These are phyloP conservation scores for Lacerta viridis DNA, from an alignment of 2,797 vertebrate genomes.

Conservation along the genomic window DNA sequence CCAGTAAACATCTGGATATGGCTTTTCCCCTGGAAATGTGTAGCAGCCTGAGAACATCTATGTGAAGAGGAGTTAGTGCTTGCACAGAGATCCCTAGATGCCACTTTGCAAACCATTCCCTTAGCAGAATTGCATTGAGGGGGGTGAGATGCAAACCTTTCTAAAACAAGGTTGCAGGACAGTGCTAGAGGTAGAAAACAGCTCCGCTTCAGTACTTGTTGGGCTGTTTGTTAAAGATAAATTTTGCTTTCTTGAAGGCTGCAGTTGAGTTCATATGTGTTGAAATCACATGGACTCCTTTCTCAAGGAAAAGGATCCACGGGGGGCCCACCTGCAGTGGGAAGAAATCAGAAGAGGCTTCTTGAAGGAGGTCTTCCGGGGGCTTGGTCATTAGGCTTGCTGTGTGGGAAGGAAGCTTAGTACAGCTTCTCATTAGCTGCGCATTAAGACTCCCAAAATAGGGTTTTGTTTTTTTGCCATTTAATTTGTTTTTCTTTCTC, in stretches of 20 bases:
- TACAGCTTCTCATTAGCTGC: conserved; percentile 51
- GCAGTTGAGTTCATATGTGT: rapidly evolving
- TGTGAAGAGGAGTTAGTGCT: not conserved
- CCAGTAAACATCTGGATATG: not conserved
- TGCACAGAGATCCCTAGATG: not conserved
- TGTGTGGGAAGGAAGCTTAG: not conserved
- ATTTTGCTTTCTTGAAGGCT: not conserved
- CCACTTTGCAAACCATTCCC: not conserved
- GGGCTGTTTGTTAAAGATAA: not conserved
- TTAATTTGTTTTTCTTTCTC: conserved; percentile 45
- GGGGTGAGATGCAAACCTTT: not conserved
- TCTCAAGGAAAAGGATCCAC: not conserved
- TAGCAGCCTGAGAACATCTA: not conserved
- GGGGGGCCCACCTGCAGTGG: not conserved
- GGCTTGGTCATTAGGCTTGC: not conserved
- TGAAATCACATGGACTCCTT: not conserved
- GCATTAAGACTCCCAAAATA: conserved; percentile 54
- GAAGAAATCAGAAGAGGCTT: rapidly evolving
- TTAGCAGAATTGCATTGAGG: not conserved
- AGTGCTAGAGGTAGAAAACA: not conserved
- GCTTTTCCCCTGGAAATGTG: not conserved
- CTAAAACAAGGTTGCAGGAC: not conserved
- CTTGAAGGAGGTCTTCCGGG: rapidly evolving
- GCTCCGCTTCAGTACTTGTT: not conserved
- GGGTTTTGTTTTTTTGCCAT: conserved; percentile 27